These are phyloP conservation scores for Austrofundulus limnaeus DNA, from an alignment of 2,113 vertebrate species.

Conservation along the genomic window DNA sequence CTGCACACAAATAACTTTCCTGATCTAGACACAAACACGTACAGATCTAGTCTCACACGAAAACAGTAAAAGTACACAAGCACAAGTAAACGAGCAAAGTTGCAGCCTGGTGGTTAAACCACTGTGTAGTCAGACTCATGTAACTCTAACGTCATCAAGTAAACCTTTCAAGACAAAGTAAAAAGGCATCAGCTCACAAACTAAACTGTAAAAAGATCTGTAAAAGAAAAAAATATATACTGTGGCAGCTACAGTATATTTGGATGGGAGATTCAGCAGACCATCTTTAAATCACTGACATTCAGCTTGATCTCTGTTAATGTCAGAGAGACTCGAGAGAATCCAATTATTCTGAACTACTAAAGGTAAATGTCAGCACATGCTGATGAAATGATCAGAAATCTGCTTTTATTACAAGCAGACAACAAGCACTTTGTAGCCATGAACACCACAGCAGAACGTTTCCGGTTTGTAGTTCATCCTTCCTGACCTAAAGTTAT, in stretches of 20 bases:
- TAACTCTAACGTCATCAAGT: conserved; percentile 4
- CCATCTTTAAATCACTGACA: conserved; percentile 53
- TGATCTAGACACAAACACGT: conserved; percentile 20
- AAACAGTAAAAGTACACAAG: conserved; percentile 14
- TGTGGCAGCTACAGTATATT: neutral
- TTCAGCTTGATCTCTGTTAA: conserved; percentile 55
- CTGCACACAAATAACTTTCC: conserved; percentile 27
- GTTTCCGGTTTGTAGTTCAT: neutral
- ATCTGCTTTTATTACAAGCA: conserved; percentile 27
- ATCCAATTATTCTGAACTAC: conserved; percentile 46
- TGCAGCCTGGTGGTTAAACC: neutral
- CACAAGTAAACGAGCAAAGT: conserved; percentile 7
- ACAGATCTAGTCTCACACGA: conserved; percentile 7
- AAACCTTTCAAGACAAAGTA: neutral
- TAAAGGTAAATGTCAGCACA: conserved; percentile 63
- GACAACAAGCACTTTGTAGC: conserved; percentile 3
- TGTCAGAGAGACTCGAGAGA: conserved; percentile 52
- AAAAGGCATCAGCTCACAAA: conserved; percentile 1
- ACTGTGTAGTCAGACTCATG: conserved; percentile 19
- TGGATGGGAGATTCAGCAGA: conserved; percentile 29
- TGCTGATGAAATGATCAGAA: conserved; percentile 48
- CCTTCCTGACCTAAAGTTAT: neutral
- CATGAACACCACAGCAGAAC: neutral
- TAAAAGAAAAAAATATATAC: conserved; percentile 21
- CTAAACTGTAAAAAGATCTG: conserved; percentile 26